phyloP scores from a whole-genome alignment of 2,888 invertebrate species.

The Aphelenchoides bicaudatus region DNA sequence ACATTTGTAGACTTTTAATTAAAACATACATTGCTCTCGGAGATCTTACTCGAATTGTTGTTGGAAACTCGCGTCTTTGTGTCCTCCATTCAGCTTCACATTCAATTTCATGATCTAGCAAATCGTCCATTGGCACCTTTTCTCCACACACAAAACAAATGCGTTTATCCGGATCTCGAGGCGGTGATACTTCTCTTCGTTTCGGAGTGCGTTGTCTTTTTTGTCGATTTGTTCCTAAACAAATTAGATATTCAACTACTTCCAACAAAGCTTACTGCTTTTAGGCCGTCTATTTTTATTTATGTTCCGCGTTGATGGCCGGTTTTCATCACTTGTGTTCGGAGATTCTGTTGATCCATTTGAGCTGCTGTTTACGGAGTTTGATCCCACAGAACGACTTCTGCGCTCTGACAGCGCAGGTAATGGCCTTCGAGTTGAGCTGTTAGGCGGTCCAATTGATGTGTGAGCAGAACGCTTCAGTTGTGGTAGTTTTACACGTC shows the following conservation, averaged over 20 bases:
- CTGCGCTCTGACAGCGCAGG: constrained; percentile 6
- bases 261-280: constrained; percentile 4
- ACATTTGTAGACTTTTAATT: not conserved
- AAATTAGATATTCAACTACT: not conserved
- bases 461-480: constrained; percentile 2
- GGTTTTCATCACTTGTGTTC: not conserved
- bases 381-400: not conserved
- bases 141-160: constrained; percentile 20
- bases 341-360: not conserved
- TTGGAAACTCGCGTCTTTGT: constrained; percentile 5
- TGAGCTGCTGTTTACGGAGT: not conserved
- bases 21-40: constrained; percentile 11
- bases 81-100: constrained; percentile 24
- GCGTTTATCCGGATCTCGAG: constrained; percentile 2
- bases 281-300: no score
- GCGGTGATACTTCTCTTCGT: not conserved
- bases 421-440: not conserved
- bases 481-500: constrained; percentile 3
- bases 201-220: no score
- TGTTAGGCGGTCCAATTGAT: not conserved
- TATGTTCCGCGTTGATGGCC: constrained; percentile 1
- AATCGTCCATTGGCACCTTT: not conserved
- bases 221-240: not conserved
- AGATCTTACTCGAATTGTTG: constrained; percentile 13
- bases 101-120: constrained; percentile 18